Evolutionary conservation across 2,113 vertebrate species (phyloP).

Genomic region (Rhinoderma darwinii): DNA sequence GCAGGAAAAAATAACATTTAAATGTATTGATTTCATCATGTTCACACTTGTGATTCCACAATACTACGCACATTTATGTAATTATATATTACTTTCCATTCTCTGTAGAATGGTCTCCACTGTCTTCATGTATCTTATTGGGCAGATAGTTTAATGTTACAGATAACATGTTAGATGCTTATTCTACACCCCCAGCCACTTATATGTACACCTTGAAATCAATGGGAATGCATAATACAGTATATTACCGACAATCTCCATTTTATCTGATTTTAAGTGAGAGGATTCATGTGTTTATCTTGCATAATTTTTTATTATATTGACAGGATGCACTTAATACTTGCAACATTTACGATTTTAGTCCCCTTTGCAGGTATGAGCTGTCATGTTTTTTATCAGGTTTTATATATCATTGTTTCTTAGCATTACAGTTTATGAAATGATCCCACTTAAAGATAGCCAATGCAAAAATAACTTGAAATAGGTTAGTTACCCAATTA

Average conservation of each 20-base stretch:
- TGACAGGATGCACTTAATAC: not conserved
- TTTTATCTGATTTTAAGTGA: slow-evolving; percentile 10
- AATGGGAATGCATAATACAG: not conserved
- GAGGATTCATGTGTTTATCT: not conserved
- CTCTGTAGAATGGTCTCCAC: not conserved
- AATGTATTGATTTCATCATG: not conserved
- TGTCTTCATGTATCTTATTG: not conserved
- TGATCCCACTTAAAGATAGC: not conserved
- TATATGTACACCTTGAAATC: not conserved
- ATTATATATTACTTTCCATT: not conserved
- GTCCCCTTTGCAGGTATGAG: not conserved
- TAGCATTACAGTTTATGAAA: not conserved
- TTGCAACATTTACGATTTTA: not conserved
- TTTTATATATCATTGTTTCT: not conserved
- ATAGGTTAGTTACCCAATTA: not conserved
- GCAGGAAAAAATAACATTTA: not conserved
- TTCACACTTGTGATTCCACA: not conserved
- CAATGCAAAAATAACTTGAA: not conserved
- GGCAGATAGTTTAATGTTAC: not conserved
- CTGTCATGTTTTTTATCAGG: not conserved
- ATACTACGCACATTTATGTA: not conserved
- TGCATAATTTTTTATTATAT: slow-evolving; percentile 19
- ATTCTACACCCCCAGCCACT: not conserved
- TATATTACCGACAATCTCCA: not conserved
- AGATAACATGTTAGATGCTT: not conserved